Percentiles rank a stretch among this genome's conserved stretches.
These are phyloP conservation scores for Hoplostethus atlanticus DNA, from an alignment of 2,797 vertebrate species.

Conservation along the genomic window DNA sequence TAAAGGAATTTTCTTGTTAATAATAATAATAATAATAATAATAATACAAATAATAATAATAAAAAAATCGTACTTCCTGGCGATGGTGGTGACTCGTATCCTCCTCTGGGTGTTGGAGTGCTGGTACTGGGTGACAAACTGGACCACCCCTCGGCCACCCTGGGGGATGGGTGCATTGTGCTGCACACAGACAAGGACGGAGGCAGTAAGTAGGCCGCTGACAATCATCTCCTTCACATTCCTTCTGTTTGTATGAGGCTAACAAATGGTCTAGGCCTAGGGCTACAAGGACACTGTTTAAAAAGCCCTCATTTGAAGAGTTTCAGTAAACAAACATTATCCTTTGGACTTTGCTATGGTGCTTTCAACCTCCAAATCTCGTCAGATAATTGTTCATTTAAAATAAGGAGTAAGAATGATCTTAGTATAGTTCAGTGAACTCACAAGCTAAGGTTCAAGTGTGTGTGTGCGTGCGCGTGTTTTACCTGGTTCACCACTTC, in stretches of 20 bases:
- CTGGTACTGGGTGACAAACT: conserved; percentile 97
- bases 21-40: no score
- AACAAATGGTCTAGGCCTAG: conserved; percentile 21
- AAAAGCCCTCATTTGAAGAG: conserved; percentile 26
- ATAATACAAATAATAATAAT: no score
- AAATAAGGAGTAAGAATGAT: background rate
- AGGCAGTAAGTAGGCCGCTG: conserved; percentile 20
- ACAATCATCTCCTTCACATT: conserved; percentile 12
- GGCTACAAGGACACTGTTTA: conserved; percentile 16
- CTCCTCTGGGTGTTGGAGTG: conserved; percentile 94
- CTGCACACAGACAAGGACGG: conserved; percentile 73
- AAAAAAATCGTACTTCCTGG: conserved; percentile 91
- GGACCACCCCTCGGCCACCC: conserved; percentile 93
- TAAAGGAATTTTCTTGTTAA: background rate
- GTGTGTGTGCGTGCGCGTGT: background rate
- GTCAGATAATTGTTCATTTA: background rate
- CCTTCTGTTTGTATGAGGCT: background rate
- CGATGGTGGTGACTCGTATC: conserved; percentile 94
- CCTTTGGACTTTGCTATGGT: background rate
- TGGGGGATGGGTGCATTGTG: conserved; percentile 95
- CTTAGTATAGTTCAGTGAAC: background rate
- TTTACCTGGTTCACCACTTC: conserved; percentile 98
- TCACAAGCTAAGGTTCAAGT: background rate
- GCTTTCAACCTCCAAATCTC: conserved; percentile 5
- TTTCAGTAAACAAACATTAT: conserved; percentile 6